These are phyloP conservation scores for Mola mola DNA, from an alignment of 2,113 vertebrate species.

Conservation along the genomic window DNA sequence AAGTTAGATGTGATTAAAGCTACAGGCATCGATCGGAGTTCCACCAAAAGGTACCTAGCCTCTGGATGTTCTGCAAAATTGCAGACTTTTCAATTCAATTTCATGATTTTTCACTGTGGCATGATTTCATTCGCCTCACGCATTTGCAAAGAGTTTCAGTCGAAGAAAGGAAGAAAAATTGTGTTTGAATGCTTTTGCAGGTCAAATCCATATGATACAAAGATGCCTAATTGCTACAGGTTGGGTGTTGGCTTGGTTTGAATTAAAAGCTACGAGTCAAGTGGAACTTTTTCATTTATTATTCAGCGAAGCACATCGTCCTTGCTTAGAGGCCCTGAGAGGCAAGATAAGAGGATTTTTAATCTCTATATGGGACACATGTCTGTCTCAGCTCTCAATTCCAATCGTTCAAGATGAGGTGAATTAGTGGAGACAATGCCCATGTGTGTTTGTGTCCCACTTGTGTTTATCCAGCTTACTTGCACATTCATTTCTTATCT, in stretches of 20 bases:
- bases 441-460: slow-evolving; percentile 5
- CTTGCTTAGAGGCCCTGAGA: slow-evolving; percentile 70
- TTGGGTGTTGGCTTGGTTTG: slow-evolving; percentile 63
- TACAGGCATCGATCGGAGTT: slow-evolving; percentile 69
- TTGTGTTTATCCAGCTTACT: slow-evolving; percentile 34
- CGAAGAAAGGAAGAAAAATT: not conserved
- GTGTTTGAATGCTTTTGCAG: slow-evolving; percentile 23
- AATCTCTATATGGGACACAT: slow-evolving; percentile 59
- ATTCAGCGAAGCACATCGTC: slow-evolving; percentile 67
- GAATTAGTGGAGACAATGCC: slow-evolving; percentile 1
- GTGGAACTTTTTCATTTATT: slow-evolving; percentile 75
- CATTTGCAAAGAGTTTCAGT: slow-evolving; percentile 34
- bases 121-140: slow-evolving; percentile 64
- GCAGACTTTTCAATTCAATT: slow-evolving; percentile 42
- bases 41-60: slow-evolving; percentile 46
- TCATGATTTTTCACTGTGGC: slow-evolving; percentile 57
- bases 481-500: slow-evolving; percentile 36
- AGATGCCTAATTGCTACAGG: slow-evolving; percentile 65
- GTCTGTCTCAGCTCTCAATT: slow-evolving; percentile 34
- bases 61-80: slow-evolving; percentile 50
- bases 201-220: slow-evolving; percentile 28
- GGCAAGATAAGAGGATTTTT: slow-evolving; percentile 67
- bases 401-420: slow-evolving; percentile 23
- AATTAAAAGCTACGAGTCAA: slow-evolving; percentile 77
- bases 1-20: slow-evolving; percentile 75